Percentiles rank a stretch among this genome's conserved stretches.
phyloP scores from a whole-genome alignment of 2,888 invertebrate species.

The Cryptocephalus primarius region DNA sequence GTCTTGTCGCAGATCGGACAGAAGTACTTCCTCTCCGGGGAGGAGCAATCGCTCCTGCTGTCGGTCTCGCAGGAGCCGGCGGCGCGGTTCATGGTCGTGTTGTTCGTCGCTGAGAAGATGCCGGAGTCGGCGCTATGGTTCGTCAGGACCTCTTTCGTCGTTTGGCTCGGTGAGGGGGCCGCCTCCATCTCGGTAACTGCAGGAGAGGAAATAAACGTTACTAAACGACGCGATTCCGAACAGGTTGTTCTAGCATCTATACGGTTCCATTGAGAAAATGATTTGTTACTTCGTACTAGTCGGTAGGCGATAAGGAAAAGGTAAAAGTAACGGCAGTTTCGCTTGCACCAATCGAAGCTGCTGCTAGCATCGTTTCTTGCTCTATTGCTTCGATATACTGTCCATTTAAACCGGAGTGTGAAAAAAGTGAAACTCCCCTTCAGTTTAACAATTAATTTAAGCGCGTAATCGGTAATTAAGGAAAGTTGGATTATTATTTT shows the following conservation, averaged over 20 bases:
- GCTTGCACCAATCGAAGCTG: no score
- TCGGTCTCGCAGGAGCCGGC: conserved; percentile 34
- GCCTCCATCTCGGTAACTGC: conserved; percentile 33
- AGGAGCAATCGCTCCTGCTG: conserved; percentile 46
- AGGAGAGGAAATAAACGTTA: conserved; percentile 12
- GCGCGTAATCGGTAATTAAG: no score
- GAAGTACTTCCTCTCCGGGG: conserved; percentile 37
- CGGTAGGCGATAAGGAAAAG: no score
- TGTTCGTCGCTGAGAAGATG: conserved; percentile 30
- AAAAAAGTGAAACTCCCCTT: background rate
- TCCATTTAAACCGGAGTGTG: background rate
- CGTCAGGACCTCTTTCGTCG: conserved; percentile 15
- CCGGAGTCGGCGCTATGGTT: conserved; percentile 34
- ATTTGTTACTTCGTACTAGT: no score
- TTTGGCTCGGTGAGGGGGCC: conserved; percentile 20
- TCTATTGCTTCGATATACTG: no score
- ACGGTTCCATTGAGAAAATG: no score
- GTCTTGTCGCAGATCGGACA: conserved; percentile 57
- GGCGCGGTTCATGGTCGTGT: conserved; percentile 18
- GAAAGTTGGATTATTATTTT: no score
- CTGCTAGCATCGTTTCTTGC: no score
- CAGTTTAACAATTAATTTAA: no score
- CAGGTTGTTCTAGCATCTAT: no score
- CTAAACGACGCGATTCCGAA: background rate
- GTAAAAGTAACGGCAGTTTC: no score